Evolutionary conservation across 2,113 vertebrate genomes (phyloP).

Genomic region (Podilymbus podiceps): DNA sequence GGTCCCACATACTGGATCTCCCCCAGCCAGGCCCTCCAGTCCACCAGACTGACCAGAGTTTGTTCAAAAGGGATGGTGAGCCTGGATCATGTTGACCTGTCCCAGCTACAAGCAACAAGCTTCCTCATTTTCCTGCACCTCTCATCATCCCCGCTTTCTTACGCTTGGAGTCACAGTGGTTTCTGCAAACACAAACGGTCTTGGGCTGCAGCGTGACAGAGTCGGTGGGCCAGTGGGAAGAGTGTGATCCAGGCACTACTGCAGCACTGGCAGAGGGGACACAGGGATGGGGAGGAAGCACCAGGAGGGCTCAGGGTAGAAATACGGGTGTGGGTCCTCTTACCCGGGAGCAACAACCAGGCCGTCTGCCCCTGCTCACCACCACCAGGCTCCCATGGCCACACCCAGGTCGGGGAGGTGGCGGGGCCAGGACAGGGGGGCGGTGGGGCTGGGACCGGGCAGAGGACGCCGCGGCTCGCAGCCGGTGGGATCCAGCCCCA

Average conservation of each 20-base stretch:
- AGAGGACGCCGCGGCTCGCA: accelerated
- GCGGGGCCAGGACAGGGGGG: too few relatives aligned
- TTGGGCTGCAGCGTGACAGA: background rate
- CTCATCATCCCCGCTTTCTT: accelerated
- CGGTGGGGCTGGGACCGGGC: background rate
- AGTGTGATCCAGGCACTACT: background rate
- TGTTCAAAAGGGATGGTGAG: background rate
- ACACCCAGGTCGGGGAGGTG: background rate
- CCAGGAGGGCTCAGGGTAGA: accelerated
- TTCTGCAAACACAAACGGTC: background rate
- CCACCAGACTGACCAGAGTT: background rate
- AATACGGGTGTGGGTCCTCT: accelerated
- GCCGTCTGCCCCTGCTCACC: accelerated
- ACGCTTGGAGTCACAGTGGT: accelerated
- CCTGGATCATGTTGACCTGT: too few relatives aligned
- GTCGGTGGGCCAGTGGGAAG: background rate
- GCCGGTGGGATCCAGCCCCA: background rate
- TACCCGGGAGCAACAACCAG: accelerated
- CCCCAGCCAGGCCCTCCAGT: background rate
- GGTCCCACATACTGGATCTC: background rate
- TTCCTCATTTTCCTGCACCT: accelerated
- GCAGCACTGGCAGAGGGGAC: too few relatives aligned
- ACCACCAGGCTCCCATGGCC: accelerated
- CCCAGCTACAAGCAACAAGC: background rate
- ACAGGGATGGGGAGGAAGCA: background rate